These are phyloP conservation scores for Hymenochirus boettgeri DNA, from an alignment of 2,113 vertebrate species.

Conservation along the genomic window DNA sequence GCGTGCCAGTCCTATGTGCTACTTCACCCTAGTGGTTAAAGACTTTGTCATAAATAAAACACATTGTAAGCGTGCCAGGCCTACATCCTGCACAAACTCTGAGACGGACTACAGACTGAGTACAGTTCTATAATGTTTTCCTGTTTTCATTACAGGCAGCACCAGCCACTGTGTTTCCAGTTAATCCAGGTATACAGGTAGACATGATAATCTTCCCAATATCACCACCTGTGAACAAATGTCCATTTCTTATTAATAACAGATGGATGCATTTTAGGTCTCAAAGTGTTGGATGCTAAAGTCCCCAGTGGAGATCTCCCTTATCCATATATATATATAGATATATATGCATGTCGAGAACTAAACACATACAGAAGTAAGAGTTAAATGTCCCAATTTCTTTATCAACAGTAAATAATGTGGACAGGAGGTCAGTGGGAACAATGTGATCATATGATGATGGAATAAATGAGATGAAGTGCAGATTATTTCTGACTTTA, in stretches of 20 bases:
- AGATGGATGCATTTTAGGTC: too few species aligned
- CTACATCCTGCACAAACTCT: neutral
- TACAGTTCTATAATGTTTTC: neutral
- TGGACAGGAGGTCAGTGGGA: too few species aligned
- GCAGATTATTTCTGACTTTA: too few species aligned
- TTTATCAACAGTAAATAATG: too few species aligned
- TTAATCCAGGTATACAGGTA: neutral
- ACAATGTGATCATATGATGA: too few species aligned
- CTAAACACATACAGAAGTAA: too few species aligned
- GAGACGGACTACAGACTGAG: neutral
- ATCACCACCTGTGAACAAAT: neutral
- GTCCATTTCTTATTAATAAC: too few species aligned
- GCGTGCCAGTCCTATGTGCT: neutral
- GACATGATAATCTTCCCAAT: neutral
- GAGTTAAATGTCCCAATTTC: too few species aligned
- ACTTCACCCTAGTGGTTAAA: neutral
- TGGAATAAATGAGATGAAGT: too few species aligned
- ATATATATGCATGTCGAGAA: neutral
- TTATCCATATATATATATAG: neutral
- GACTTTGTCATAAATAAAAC: slow-evolving; percentile 7
- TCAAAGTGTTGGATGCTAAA: neutral
- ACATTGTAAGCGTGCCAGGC: too few species aligned
- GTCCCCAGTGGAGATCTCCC: neutral
- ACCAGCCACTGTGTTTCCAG: neutral
- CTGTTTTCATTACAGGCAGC: neutral